Conservation (phyloP, 2,797 vertebrate genomes). For the Anguilla pacifica region DNA sequence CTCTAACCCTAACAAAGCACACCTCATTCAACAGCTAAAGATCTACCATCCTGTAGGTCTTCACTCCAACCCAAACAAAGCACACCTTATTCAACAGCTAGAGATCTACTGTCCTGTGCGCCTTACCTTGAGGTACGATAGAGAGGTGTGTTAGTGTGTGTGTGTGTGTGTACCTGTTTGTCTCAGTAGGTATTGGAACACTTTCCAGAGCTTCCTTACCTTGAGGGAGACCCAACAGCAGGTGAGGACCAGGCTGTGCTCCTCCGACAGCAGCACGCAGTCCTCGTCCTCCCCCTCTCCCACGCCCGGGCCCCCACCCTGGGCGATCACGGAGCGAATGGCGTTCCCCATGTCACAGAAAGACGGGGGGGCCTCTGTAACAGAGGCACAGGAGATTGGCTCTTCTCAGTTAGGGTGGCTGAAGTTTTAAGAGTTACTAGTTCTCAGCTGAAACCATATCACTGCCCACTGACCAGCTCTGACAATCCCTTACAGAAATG, state of each 20-base stretch:
- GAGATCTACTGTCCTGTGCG: neutral
- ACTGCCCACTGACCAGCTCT: neutral
- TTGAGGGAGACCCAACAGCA: slow-evolving; percentile 94
- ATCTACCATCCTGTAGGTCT: too few species aligned
- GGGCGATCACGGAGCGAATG: slow-evolving; percentile 78
- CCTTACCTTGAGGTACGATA: too few species aligned
- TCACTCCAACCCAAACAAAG: too few species aligned
- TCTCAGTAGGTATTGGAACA: too few species aligned
- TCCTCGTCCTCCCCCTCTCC: slow-evolving; percentile 64
- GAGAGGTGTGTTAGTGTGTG: neutral
- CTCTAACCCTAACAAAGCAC: too few species aligned
- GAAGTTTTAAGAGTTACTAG: neutral
- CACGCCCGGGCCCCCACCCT: slow-evolving; percentile 64
- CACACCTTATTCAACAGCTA: too few species aligned
- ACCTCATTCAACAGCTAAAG: too few species aligned
- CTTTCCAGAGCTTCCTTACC: slow-evolving; percentile 57
- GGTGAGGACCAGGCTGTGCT: slow-evolving; percentile 86
- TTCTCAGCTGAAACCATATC: neutral
- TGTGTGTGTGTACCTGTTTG: too few species aligned
- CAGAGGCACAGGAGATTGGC: neutral
- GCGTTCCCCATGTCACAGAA: slow-evolving; percentile 90
- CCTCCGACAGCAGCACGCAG: slow-evolving; percentile 81
- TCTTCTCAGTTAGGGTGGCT: neutral
- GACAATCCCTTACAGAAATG: neutral
- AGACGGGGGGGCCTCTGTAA: slow-evolving; percentile 78